Conservation (phyloP, 1,140 invertebrate species). For the Campoletis sonorensis region DNA sequence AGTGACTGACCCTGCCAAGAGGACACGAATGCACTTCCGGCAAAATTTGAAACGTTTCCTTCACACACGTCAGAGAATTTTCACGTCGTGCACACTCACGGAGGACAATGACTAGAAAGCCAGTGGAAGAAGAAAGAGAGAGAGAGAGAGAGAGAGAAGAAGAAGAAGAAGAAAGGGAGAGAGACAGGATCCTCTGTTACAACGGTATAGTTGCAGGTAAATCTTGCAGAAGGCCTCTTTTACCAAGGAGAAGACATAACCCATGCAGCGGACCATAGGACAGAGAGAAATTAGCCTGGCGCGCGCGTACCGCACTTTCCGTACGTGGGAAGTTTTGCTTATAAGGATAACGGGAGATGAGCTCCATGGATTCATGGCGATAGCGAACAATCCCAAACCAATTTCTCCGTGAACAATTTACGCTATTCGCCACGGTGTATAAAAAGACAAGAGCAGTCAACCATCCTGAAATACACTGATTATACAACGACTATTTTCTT, state of each 20-base stretch:
- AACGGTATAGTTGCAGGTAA: conserved; percentile 47
- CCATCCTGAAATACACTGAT: conserved; percentile 56
- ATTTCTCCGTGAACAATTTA: conserved; percentile 64
- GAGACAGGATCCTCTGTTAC: conserved; percentile 43
- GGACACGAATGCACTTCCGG: not conserved
- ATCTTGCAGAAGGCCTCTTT: conserved; percentile 25
- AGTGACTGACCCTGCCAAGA: not conserved
- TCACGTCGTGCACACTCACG: not conserved
- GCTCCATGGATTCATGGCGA: conserved; percentile 9
- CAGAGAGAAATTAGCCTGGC: conserved; percentile 56
- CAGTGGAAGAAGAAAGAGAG: not conserved
- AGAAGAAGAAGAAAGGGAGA: conserved; percentile 14
- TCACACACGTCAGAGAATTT: not conserved
- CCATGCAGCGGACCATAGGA: conserved; percentile 46
- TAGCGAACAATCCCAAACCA: conserved; percentile 57
- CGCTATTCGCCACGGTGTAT: conserved; percentile 58
- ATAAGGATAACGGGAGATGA: conserved; percentile 46
- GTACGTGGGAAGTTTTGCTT: conserved; percentile 54
- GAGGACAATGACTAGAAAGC: conserved; percentile 22
- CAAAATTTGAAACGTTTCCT: conserved; percentile 20
- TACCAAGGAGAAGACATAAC: conserved; percentile 44
- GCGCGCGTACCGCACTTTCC: conserved; percentile 48
- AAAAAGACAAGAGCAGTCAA: conserved; percentile 56
- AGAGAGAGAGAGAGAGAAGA: not conserved
- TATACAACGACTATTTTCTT: conserved; percentile 54